Evolutionary conservation across 2,888 invertebrate species (phyloP).

Genomic region (Phasia obesa): DNA sequence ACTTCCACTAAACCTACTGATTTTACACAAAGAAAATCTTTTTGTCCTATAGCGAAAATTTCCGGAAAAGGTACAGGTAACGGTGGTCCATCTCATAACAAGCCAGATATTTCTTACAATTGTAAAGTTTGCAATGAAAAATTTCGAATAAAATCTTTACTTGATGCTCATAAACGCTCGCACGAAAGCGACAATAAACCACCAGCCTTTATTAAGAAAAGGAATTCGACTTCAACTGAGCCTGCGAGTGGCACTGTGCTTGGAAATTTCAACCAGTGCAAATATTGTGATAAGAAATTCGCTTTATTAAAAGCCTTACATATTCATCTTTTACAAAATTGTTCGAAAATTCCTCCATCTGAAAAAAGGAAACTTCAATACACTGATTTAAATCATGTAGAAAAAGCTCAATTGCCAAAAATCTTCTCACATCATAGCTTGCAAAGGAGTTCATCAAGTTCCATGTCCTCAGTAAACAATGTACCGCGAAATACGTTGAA

Average conservation of each 20-base stretch:
- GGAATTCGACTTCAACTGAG: conserved; percentile 5
- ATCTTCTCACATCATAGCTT: conserved; percentile 54
- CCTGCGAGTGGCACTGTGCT: not conserved
- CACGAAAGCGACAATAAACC: conserved; percentile 72
- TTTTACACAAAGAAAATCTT: conserved; percentile 46
- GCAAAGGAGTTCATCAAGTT: conserved; percentile 17
- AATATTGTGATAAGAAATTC: conserved; percentile 80
- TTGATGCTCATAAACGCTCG: conserved; percentile 76
- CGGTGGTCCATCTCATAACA: not conserved
- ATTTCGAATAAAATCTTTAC: conserved; percentile 74
- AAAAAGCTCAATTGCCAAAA: conserved; percentile 76
- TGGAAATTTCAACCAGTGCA: conserved; percentile 74
- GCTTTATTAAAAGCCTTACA: conserved; percentile 77
- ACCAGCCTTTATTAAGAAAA: conserved; percentile 61
- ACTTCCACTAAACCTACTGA: not conserved
- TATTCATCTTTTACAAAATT: conserved; percentile 79
- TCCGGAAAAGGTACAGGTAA: conserved; percentile 27
- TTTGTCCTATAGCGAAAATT: conserved; percentile 20
- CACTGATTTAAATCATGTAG: conserved; percentile 78
- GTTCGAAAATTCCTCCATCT: conserved; percentile 79
- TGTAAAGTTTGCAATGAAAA: conserved; percentile 75
- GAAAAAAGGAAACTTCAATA: conserved; percentile 78
- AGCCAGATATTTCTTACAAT: conserved; percentile 35
- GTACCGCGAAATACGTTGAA: conserved; percentile 19
- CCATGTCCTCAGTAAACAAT: conserved; percentile 14